Percentiles rank a stretch among this genome's conserved stretches.
phyloP scores from a whole-genome alignment of 2,797 vertebrate genomes.

The Helarctos malayanus region DNA sequence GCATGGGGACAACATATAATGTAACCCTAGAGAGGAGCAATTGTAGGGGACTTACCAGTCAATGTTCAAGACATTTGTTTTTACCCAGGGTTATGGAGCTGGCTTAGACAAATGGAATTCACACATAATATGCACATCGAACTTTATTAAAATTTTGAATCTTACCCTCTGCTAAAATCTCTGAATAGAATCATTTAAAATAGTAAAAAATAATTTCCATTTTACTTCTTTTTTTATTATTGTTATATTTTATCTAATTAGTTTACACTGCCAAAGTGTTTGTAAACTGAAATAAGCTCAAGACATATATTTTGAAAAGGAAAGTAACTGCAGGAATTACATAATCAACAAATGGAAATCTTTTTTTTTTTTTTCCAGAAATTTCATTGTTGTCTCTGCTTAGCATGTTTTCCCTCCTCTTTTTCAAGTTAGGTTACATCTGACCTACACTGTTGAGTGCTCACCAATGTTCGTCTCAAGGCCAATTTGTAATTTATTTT shows the following conservation, averaged over 20 bases:
- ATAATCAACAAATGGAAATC: background rate
- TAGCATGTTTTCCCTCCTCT: background rate
- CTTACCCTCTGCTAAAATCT: background rate
- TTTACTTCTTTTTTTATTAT: background rate
- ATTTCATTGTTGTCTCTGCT: background rate
- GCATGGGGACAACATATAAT: too few relatives aligned
- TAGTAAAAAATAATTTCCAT: background rate
- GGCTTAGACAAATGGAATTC: background rate
- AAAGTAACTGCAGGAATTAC: background rate
- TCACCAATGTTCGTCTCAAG: background rate
- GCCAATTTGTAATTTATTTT: too few relatives aligned
- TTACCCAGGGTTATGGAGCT: background rate
- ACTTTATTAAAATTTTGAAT: background rate
- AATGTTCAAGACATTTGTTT: background rate
- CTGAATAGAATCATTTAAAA: background rate
- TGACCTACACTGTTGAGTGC: background rate
- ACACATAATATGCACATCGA: background rate
- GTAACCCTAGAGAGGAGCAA: rapidly evolving
- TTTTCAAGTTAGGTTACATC: background rate
- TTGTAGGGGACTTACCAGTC: background rate
- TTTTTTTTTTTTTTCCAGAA: background rate
- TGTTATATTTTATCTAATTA: background rate
- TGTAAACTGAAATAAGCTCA: slow-evolving; percentile 4
- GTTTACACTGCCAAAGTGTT: background rate
- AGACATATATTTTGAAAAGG: background rate